Evolutionary conservation across 2,888 invertebrate species (phyloP).

Genomic region (Caradrina clavipalpis): DNA sequence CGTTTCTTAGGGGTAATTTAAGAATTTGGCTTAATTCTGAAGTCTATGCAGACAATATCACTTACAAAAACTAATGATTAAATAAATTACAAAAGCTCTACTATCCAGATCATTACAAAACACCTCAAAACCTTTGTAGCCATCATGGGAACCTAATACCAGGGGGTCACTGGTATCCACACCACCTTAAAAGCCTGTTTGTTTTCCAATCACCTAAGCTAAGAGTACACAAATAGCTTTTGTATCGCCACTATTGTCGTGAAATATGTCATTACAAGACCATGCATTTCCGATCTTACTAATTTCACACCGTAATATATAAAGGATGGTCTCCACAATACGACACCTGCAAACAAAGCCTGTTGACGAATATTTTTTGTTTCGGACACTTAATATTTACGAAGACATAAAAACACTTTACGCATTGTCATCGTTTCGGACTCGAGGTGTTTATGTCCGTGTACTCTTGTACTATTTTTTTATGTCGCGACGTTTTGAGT

Average conservation of each 20-base stretch:
- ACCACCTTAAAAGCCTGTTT: slow-evolving; percentile 39
- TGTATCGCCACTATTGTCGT: slow-evolving; percentile 31
- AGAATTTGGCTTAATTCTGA: no score
- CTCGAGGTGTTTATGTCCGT: slow-evolving; percentile 76
- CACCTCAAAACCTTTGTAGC: not conserved
- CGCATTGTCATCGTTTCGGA: slow-evolving; percentile 76
- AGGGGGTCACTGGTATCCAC: slow-evolving; percentile 7
- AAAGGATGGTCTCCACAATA: slow-evolving; percentile 71
- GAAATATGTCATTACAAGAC: slow-evolving; percentile 36
- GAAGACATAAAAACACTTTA: slow-evolving; percentile 82
- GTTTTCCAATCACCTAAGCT: slow-evolving; percentile 25
- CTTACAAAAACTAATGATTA: no score
- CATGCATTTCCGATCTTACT: slow-evolving; percentile 69
- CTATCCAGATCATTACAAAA: not conserved
- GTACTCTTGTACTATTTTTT: slow-evolving; percentile 67
- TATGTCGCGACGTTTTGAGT: slow-evolving; percentile 58
- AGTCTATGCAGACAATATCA: no score
- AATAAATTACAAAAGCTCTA: not conserved
- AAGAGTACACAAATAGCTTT: slow-evolving; percentile 24
- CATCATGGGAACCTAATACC: slow-evolving; percentile 16
- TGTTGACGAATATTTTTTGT: slow-evolving; percentile 77
- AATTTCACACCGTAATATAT: slow-evolving; percentile 79
- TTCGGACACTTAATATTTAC: slow-evolving; percentile 72
- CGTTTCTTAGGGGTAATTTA: no score
- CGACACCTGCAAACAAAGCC: slow-evolving; percentile 80